These are phyloP conservation scores for Hyphantria cunea DNA, from an alignment of 1,140 invertebrate species.

Conservation along the genomic window DNA sequence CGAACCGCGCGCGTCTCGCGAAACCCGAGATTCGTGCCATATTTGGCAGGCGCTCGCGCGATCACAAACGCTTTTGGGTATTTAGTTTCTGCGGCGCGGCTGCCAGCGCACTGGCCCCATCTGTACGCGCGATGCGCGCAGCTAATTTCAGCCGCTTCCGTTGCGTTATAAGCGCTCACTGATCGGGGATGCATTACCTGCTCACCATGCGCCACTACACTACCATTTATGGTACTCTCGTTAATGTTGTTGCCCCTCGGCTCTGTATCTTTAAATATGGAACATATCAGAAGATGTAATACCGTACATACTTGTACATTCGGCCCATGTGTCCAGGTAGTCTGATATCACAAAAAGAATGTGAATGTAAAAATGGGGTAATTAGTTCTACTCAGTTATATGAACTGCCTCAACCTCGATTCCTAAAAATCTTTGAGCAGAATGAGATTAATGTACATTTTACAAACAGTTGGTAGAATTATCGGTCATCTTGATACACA, in stretches of 20 bases:
- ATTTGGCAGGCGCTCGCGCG: conserved; percentile 65
- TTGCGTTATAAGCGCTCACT: conserved; percentile 32
- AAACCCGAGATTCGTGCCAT: conserved; percentile 75
- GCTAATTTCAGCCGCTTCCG: conserved; percentile 50
- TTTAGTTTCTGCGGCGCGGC: conserved; percentile 64
- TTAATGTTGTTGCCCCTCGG: conserved; percentile 29
- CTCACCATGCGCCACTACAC: conserved; percentile 20
- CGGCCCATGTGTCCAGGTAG: conserved; percentile 4
- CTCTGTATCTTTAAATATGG: too few species aligned
- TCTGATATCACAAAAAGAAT: conserved; percentile 2
- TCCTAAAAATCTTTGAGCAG: conserved; percentile 5
- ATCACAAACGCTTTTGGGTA: conserved; percentile 70
- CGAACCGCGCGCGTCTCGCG: conserved; percentile 45
- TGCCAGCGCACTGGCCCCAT: conserved; percentile 42
- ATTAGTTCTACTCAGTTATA: conserved; percentile 15
- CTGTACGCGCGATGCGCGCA: conserved; percentile 28
- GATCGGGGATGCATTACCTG: conserved; percentile 49
- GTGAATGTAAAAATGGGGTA: conserved; percentile 6
- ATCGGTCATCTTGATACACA: too few species aligned
- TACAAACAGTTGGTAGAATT: not conserved
- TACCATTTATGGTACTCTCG: conserved; percentile 61
- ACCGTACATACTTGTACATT: not conserved
- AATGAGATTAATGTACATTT: not conserved
- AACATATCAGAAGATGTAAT: too few species aligned
- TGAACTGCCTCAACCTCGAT: not conserved